phyloP scores from a whole-genome alignment of 2,113 vertebrate species.

The Toxotes chatareus region DNA sequence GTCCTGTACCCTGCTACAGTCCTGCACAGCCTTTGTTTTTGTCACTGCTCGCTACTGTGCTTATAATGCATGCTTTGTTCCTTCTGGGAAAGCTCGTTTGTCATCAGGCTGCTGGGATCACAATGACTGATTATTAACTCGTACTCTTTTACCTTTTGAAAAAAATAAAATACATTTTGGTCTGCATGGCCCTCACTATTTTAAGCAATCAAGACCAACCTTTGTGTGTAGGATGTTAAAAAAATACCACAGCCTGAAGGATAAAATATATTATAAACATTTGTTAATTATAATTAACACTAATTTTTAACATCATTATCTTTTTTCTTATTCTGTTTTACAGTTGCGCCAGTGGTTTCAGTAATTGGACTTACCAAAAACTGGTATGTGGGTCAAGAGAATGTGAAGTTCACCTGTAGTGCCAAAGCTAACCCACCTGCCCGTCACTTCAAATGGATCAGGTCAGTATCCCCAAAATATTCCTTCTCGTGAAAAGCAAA shows the following conservation, averaged over 20 bases:
- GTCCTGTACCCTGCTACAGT: constrained; percentile 43
- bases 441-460: constrained; percentile 89
- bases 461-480: constrained; percentile 81
- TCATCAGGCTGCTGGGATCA: constrained; percentile 56
- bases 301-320: constrained; percentile 7
- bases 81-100: constrained; percentile 62
- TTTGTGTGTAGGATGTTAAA: not conserved
- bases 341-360: constrained; percentile 92
- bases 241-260: not conserved
- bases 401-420: constrained; percentile 91
- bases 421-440: constrained; percentile 94
- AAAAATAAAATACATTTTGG: constrained; percentile 12
- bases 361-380: constrained; percentile 88
- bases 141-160: constrained; percentile 30
- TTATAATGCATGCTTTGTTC: constrained; percentile 68
- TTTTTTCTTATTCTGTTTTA: constrained; percentile 50
- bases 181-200: constrained; percentile 1
- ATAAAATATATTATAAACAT: not conserved
- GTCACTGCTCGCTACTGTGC: constrained; percentile 40
- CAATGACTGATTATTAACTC: constrained; percentile 50
- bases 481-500: not conserved
- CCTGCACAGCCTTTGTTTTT: constrained; percentile 56
- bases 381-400: constrained; percentile 93
- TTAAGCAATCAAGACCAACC: not conserved
- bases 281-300: not conserved